Conservation (phyloP, 1,140 invertebrate species). For the Rhopalosiphum maidis region DNA sequence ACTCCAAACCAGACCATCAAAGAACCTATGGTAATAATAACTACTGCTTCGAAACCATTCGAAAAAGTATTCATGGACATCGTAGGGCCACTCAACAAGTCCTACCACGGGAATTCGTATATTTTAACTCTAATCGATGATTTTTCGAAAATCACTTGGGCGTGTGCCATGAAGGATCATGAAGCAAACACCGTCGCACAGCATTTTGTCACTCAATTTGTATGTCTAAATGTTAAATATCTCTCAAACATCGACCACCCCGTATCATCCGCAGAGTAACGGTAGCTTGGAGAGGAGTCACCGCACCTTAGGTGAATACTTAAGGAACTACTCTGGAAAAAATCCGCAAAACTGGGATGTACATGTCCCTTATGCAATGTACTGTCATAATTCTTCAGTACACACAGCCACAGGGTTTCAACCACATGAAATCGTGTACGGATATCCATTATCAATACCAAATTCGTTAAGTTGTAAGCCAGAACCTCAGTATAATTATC, state of each 20-base stretch:
- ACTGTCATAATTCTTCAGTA: conserved; percentile 63
- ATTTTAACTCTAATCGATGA: too few species aligned
- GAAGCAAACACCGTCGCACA: conserved; percentile 52
- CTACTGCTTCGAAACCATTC: too few species aligned
- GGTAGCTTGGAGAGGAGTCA: conserved; percentile 62
- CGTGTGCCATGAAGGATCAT: too few species aligned
- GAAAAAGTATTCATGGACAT: too few species aligned
- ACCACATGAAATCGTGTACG: conserved; percentile 61
- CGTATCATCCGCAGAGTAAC: too few species aligned
- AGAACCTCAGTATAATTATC: too few species aligned
- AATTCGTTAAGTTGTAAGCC: too few species aligned
- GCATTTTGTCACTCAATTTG: not conserved
- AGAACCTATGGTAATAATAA: not conserved
- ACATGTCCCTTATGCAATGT: conserved; percentile 63
- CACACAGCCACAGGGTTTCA: conserved; percentile 63
- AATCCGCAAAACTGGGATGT: conserved; percentile 64
- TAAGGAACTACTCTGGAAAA: conserved; percentile 63
- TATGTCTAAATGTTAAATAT: not conserved
- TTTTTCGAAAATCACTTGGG: too few species aligned
- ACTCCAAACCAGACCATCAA: too few species aligned
- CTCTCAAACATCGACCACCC: not conserved
- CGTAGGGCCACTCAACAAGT: too few species aligned
- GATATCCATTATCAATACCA: not conserved
- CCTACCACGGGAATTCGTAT: too few species aligned
- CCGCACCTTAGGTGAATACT: conserved; percentile 62